These are phyloP conservation scores for Stegana nigrithorax DNA, from an alignment of 2,888 invertebrate species.

Conservation along the genomic window DNA sequence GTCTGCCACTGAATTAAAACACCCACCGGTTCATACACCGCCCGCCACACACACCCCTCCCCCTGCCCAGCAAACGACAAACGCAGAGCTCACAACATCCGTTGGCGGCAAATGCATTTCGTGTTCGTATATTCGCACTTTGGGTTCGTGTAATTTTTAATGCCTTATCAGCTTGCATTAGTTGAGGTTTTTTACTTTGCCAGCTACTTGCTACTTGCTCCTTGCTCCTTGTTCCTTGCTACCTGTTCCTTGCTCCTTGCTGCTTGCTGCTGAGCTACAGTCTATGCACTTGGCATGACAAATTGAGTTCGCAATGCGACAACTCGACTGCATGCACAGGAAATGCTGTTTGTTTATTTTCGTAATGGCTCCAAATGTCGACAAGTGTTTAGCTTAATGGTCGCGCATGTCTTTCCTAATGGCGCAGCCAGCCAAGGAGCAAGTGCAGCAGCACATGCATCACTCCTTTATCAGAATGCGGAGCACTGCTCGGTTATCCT, in stretches of 20 bases:
- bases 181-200: neutral
- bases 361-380: constrained; percentile 8
- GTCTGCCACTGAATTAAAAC: constrained; percentile 35
- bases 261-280: no score
- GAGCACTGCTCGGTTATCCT: no score
- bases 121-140: constrained; percentile 1
- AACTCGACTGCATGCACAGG: constrained; percentile 4
- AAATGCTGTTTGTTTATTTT: constrained; percentile 22
- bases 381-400: constrained; percentile 24
- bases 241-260: no score
- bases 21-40: neutral
- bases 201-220: no score
- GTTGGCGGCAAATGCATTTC: constrained; percentile 10
- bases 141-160: constrained; percentile 56
- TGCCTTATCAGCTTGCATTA: constrained; percentile 50
- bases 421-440: no score
- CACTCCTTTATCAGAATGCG: no score
- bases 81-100: constrained; percentile 3
- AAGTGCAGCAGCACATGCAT: no score
- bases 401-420: neutral
- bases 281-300: constrained; percentile 11
- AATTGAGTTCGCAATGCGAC: constrained; percentile 17
- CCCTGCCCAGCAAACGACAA: no score
- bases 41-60: neutral
- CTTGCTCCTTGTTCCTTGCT: no score